Evolutionary conservation across 1,140 invertebrate species (phyloP), one percentile per base, ranked within the genome.

Genomic region (Leptinotarsa undecemlineata): DNA sequence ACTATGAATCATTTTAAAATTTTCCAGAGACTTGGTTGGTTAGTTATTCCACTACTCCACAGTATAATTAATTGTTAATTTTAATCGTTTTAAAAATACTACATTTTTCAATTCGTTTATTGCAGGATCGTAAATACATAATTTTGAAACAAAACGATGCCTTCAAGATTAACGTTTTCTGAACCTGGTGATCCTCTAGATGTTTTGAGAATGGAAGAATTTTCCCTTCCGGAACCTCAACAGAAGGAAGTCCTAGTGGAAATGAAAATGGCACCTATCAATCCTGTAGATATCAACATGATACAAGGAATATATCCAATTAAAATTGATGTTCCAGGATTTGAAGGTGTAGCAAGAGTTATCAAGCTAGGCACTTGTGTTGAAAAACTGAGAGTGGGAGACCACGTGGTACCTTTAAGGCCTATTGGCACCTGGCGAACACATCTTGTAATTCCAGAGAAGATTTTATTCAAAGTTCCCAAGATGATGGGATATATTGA

Each of bases 231-330:
- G 3, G 78, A 84, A 3, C 79, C 86, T 26, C 80, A 86, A 67
- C 88, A 89, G n/a, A 86, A 89, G 77, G 86, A 92, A 82, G 90
- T 93, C 4, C 81, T 96, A 19, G 90, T 99, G 0, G 92, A 94
- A 86, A 96, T 98, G 91, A 77, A 98, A 48, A 92, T 96, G 48
- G 90, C 96, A 5, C 95, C 98, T 6, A 91, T 99, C 3, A 99
- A 99, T 87, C 98, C 98, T 19, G 96, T 98, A 3, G 98, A 99
- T 85, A 97, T 99, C n/a, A 99, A 99, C 84, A 97, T 94, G 66
- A 96, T 99, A 80, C 96, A 99, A 89, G 98, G 95, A 81, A 94
- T 93, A 82, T 99, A 99, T 88, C 94, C 95, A 4, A 89, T 95
- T 0, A 96, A 94, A 84, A 93, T 96, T n/a, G 91, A 92, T 33